Base-by-base conservation (phyloP, 1,140 invertebrate species). In the Brachionus calyciflorus region DNA sequence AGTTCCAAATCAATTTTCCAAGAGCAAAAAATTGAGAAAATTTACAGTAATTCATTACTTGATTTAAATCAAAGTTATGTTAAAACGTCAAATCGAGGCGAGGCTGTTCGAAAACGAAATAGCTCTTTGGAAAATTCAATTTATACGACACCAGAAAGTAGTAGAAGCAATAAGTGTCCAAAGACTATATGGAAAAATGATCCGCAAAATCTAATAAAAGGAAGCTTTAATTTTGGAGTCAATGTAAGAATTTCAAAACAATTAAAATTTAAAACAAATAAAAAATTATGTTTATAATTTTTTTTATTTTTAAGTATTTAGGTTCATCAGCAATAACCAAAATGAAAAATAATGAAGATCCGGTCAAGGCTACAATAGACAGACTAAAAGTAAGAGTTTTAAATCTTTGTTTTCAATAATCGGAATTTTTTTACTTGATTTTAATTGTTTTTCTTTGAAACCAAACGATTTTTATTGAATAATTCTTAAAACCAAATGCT, bases 161-260 rank as follows among this genome's bases (percentile, higher is more conserved):
- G 1, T 6, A 49, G 37, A 60, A 37, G 14, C 9, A 60, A 65
- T 37, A 19, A 44, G 44, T 44, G 30, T 5, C 21, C 28, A 46
- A 73, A 73, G 28, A 3, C 30, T 26, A 55, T 55, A 5, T 51
- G 69, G 69, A 49, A 73, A 37, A 73, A 73, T 73, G 69, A 73
- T 17, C 46, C 69, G 6, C 69, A 73, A 73, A 73, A 51, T 73
- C 24, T 73, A 24, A 73, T 73, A 1, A 73, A 73, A 55, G 30
- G 30, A 24, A 51, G 44, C 24, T 51, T 33, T 41, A 73, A 73
- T 73, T 55, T 51, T 41, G 46, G 49, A 7, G 69, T 73, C 44
- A 51, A 73, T 33, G 69, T 73, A 73, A 55, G 1, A 21, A n/a
- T 48, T 48, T 19, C 7, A 40, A 60, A n/a, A 30, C 17, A 30